Conservation (phyloP, 2,113 vertebrate genomes). For the Benitochromis conjunctus region DNA sequence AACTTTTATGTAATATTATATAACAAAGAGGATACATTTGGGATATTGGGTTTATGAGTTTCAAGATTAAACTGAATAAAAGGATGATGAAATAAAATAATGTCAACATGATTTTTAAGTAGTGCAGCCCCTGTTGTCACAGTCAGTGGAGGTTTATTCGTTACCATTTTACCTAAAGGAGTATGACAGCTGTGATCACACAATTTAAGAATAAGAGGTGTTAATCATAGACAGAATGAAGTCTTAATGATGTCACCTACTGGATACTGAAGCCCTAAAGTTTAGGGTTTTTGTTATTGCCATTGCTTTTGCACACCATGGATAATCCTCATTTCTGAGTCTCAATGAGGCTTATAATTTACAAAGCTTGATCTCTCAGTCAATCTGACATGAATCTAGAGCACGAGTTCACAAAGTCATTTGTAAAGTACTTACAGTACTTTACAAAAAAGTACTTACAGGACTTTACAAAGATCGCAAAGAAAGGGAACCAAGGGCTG, state of each 20-base stretch:
- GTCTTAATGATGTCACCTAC: neutral
- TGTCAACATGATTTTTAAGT: neutral
- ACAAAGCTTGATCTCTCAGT: neutral
- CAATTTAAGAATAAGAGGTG: neutral
- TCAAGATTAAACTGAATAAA: neutral
- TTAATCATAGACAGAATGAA: neutral
- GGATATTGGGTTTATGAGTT: neutral
- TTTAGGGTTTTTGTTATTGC: neutral
- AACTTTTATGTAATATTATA: neutral
- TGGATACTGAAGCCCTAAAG: neutral
- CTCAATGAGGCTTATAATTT: neutral
- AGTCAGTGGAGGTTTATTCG: neutral
- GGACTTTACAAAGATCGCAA: no score
- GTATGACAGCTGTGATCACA: neutral
- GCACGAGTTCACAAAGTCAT: neutral
- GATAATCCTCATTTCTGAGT: neutral
- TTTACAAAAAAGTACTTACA: no score
- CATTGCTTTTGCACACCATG: neutral
- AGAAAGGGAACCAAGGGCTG: neutral
- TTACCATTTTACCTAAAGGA: neutral
- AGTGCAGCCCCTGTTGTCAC: neutral
- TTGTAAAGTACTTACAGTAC: neutral
- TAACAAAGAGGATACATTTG: neutral
- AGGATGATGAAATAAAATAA: neutral
- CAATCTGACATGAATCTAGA: neutral